A percentile compares a stretch with the other conserved stretches of the same genome.
Evolutionary conservation across 2,888 invertebrate genomes (phyloP).

Genomic region (Biston stratarius): DNA sequence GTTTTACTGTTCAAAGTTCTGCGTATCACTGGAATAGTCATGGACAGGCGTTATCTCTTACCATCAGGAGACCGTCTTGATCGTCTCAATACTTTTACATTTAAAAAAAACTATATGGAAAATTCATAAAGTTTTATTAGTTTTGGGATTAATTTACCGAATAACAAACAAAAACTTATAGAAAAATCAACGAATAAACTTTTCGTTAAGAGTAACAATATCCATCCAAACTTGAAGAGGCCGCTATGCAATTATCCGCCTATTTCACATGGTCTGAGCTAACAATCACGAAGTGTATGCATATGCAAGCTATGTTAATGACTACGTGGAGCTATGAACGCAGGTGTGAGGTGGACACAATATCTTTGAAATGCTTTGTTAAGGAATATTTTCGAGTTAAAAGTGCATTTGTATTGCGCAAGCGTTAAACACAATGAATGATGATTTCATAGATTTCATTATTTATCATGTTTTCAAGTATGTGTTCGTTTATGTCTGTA

Average conservation of each 20-base stretch:
- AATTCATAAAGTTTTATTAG: no score
- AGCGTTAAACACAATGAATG: neutral
- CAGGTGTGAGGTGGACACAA: conserved; percentile 7
- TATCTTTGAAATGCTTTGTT: neutral
- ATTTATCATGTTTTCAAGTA: no score
- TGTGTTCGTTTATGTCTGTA: no score
- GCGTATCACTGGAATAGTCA: no score
- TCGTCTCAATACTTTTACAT: no score
- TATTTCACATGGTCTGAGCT: conserved; percentile 29
- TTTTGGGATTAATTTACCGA: no score
- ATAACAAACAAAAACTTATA: no score
- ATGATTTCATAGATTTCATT: neutral
- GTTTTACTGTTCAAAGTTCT: no score
- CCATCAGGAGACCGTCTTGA: no score
- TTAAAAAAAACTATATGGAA: no score
- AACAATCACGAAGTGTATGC: conserved; percentile 26
- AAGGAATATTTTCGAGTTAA: neutral
- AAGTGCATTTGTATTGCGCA: neutral
- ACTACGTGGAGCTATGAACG: conserved; percentile 31
- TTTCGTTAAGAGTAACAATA: neutral
- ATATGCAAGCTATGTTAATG: conserved; percentile 36
- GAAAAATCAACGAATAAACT: neutral
- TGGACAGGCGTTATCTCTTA: no score
- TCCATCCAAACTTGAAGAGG: neutral
- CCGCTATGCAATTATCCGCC: conserved; percentile 30